These are phyloP conservation scores for Drosophila koepferae DNA, from an alignment of 2,888 invertebrate genomes.

Conservation along the genomic window DNA sequence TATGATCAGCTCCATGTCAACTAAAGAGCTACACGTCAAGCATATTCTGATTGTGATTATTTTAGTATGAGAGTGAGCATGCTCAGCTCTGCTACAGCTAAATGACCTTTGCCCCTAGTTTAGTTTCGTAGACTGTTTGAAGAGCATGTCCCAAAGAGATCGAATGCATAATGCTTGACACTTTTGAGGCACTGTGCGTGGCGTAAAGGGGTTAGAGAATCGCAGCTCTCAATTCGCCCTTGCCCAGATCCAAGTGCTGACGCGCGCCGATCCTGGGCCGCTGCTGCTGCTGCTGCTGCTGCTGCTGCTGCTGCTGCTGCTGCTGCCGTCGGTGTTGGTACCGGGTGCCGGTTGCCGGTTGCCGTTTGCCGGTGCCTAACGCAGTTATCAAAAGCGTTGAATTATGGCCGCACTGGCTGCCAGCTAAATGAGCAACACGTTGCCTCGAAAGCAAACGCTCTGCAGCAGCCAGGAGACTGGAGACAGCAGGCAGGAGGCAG, in stretches of 20 bases:
- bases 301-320: conserved; percentile 20
- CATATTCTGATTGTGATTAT: no score
- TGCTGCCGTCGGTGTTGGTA: conserved; percentile 14
- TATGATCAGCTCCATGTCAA: not conserved
- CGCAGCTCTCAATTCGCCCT: conserved; percentile 45
- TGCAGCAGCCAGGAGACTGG: not conserved
- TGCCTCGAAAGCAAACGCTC: conserved; percentile 23
- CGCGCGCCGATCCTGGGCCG: conserved; percentile 71
- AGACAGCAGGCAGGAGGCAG: not conserved
- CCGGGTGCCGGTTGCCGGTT: conserved; percentile 16
- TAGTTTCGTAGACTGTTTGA: not conserved
- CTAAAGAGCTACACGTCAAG: no score
- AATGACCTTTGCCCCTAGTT: not conserved
- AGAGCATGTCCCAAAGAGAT: not conserved
- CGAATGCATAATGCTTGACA: not conserved
- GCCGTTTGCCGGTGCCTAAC: conserved; percentile 56
- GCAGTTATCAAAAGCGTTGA: conserved; percentile 82
- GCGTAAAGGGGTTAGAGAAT: conserved; percentile 10
- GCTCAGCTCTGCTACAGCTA: not conserved
- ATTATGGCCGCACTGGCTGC: conserved; percentile 79
- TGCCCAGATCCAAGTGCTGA: conserved; percentile 63
- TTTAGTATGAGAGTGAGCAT: no score
- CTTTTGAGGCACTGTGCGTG: conserved; percentile 36
- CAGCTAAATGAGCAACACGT: conserved; percentile 76
- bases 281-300: conserved; percentile 9